Base-by-base conservation (phyloP, 30 jellyfish, hydroid and myxozoan genomes). In the Aurelia coerulea region DNA sequence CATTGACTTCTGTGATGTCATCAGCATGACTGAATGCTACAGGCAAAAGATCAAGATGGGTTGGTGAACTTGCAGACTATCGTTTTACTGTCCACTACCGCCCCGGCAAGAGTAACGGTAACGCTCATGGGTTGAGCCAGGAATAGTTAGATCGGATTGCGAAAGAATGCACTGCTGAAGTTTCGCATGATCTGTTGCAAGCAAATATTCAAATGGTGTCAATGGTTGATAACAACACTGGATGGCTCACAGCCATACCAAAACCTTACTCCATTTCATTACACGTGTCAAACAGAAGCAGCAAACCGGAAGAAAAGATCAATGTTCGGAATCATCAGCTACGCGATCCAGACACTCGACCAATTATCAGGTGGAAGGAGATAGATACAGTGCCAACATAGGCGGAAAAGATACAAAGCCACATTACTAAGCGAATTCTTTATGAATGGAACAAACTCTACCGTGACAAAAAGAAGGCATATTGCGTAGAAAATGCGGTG, bases 1-100 rank as follows among this genome's bases (percentile, higher is more conserved):
- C 0, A 23, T 23, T 23, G 29, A 56, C 66, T 23, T 87, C 65
- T 65, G 56, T 77, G 10, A 23, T 51, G 50, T 60, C 81, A 18
- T 34, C 68, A 23, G 85, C 84, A 29, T 32, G 67, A 46, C 54
- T 86, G 77, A 86, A 74, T 72, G 90, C 90, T 5, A 74, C 89
- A 15, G 90, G 78, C 11, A 72, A 23, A 23, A 23, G 29, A 23
- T 23, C 2, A n/a, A 71, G 90, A 9, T 86, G 95, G 95, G 67
- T 86, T 17, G 4, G 41, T 13, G 90, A 86, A 11, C 78, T 86
- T 17, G 77, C 95, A 19, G 78, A 86, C 29, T 79, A 37, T 37
- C 49, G 49, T 37, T 37, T 37, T 37, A 37, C 49, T 37, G 49
- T 37, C 49, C 49, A 37, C 5, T 37, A 37, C 49, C 49, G 74